Conservation (phyloP, 2,888 invertebrate genomes). For the Electrophaes corylata region DNA sequence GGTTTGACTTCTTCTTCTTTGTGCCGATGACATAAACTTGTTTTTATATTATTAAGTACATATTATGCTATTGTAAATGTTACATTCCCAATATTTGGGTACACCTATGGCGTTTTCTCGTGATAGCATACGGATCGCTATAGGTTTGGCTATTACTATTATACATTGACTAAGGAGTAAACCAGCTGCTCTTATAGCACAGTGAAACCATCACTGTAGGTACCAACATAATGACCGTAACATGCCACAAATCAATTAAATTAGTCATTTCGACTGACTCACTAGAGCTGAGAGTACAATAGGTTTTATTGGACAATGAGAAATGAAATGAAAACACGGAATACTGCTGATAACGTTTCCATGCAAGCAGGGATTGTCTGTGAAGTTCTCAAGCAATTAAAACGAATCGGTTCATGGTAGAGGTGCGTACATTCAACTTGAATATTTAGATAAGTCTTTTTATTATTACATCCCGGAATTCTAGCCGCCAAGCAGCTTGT, state of each 20-base stretch:
- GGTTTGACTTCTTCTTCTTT: too few relatives aligned
- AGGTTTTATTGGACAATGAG: conserved; percentile 49
- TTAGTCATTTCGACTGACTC: conserved; percentile 77
- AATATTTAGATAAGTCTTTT: neutral
- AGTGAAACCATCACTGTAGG: conserved; percentile 67
- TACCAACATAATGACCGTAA: conserved; percentile 69
- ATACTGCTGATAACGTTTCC: conserved; percentile 26
- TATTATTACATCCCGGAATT: too few relatives aligned
- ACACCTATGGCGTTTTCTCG: too few relatives aligned
- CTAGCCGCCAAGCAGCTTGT: too few relatives aligned
- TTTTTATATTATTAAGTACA: too few relatives aligned
- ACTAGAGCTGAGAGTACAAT: conserved; percentile 51
- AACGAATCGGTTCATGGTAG: conserved; percentile 12
- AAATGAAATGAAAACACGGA: conserved; percentile 38
- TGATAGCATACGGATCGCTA: too few relatives aligned
- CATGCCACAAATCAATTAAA: conserved; percentile 69
- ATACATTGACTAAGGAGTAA: neutral
- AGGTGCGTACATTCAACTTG: conserved; percentile 19
- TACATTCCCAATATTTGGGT: too few relatives aligned
- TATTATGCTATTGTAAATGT: too few relatives aligned
- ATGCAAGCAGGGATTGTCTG: conserved; percentile 23
- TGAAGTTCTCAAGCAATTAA: conserved; percentile 28
- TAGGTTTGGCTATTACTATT: too few relatives aligned
- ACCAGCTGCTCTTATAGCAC: conserved; percentile 21
- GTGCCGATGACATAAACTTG: too few relatives aligned